Evolutionary conservation across 2,888 invertebrate genomes (phyloP).

Genomic region (Hypolimnas misippus): DNA sequence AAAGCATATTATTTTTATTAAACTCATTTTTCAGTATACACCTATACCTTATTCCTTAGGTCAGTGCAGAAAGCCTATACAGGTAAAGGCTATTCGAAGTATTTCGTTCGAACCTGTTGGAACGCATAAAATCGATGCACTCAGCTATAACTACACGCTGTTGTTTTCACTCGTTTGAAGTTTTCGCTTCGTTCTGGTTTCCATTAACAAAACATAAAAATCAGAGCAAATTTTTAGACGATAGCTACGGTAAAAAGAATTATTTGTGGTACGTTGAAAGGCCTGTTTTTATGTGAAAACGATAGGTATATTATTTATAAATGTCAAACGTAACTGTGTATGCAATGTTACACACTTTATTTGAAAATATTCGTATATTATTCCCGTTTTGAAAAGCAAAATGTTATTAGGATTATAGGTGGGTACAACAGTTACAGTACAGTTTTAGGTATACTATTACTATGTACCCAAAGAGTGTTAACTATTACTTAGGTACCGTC

Average conservation of each 20-base stretch:
- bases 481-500: too few species aligned
- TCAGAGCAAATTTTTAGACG: constrained; percentile 25
- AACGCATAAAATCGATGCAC: constrained; percentile 25
- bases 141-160: constrained; percentile 21
- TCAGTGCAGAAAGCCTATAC: not conserved
- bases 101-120: constrained; percentile 3
- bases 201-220: constrained; percentile 26
- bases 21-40: too few species aligned
- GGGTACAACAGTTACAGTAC: too few species aligned
- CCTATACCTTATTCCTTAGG: not conserved
- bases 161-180: constrained; percentile 29
- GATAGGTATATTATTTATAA: not conserved
- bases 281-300: constrained; percentile 6
- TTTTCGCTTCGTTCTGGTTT: constrained; percentile 29
- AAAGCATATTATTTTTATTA: too few species aligned
- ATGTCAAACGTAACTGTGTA: too few species aligned
- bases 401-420: too few species aligned
- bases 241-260: constrained; percentile 10
- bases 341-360: too few species aligned
- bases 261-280: constrained; percentile 7
- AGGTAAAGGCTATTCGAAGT: not conserved
- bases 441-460: too few species aligned
- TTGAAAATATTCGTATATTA: too few species aligned
- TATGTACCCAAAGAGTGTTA: too few species aligned
- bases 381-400: too few species aligned